Base-by-base conservation (phyloP, 2,113 vertebrate genomes). In the Caranx ignobilis region DNA sequence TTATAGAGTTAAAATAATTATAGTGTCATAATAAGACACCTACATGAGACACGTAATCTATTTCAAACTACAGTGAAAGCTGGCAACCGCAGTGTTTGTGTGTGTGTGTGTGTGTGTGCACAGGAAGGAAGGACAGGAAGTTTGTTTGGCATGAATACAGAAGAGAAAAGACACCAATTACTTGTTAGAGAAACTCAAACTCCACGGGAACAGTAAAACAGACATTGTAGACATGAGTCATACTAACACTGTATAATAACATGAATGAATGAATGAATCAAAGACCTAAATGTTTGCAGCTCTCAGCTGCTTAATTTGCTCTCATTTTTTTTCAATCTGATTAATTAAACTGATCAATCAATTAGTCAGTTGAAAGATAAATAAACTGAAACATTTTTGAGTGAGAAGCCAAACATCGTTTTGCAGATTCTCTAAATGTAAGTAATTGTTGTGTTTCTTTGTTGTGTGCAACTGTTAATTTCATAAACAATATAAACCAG, bases 101-200 rank as follows among this genome's bases (percentile, higher is more conserved):
- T 26, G 26, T 26, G 26, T 26, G 26, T 26, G 26, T 26, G 77
- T 62, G 83, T 62, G 60, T 80, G 71, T 31, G 68, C 80, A 61
- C 85, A 83, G 83, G 67, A 4, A 79, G 75, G 41, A 19, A 54
- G 26, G 26, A 26, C 26, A 26, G 26, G 48, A 21, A 70, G 73
- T 71, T 76, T 88, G 48, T 84, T 79, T 73, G 52, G 59, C 78
- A 54, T 78, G 75, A 78, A 74, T 6, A 55, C 67, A 43, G 55
- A 54, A 54, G 67, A 73, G 67, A 73, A 64, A 48, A 75, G 68
- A 16, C 11, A 60, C 80, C 82, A 85, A 79, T 87, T 83, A 83
- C 12, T 77, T 56, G 56, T 77, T 70, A 71, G 70, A 39, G 57
- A 83, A 82, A 84, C 19, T 66, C 45, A 71, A 66, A 73, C 66